Conservation (phyloP, 2,888 invertebrate genomes). For the Zygogramma bicolorata region DNA sequence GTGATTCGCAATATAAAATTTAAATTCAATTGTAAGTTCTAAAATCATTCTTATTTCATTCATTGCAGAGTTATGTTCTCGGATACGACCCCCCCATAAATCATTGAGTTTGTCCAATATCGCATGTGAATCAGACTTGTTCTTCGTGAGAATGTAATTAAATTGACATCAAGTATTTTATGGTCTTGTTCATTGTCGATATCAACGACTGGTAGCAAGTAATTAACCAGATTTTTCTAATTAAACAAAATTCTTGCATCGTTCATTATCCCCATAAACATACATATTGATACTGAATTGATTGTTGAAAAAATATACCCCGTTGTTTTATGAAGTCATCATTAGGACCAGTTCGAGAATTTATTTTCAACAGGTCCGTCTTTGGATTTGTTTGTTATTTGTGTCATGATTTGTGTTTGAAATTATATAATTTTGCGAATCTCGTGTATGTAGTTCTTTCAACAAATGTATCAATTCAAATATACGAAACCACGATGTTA, state of each 20-base stretch:
- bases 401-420: too few relatives aligned
- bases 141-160: not conserved
- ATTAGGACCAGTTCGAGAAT: constrained; percentile 27
- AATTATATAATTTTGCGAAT: too few relatives aligned
- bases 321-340: constrained; percentile 58
- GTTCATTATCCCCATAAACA: not conserved
- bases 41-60: too few relatives aligned
- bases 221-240: not conserved
- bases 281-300: not conserved
- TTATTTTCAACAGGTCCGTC: not conserved
- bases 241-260: not conserved
- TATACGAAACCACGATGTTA: too few relatives aligned
- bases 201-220: not conserved
- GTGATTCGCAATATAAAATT: too few relatives aligned
- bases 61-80: too few relatives aligned
- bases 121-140: too few relatives aligned
- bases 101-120: too few relatives aligned
- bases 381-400: not conserved
- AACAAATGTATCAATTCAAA: too few relatives aligned
- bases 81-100: too few relatives aligned
- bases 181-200: not conserved
- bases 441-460: too few relatives aligned
- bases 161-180: not conserved
- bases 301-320: constrained; percentile 27
- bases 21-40: too few relatives aligned